Percentiles rank a stretch among this genome's conserved stretches.
Evolutionary conservation across 2,113 vertebrate species (phyloP).

Genomic region (Physeter macrocephalus): DNA sequence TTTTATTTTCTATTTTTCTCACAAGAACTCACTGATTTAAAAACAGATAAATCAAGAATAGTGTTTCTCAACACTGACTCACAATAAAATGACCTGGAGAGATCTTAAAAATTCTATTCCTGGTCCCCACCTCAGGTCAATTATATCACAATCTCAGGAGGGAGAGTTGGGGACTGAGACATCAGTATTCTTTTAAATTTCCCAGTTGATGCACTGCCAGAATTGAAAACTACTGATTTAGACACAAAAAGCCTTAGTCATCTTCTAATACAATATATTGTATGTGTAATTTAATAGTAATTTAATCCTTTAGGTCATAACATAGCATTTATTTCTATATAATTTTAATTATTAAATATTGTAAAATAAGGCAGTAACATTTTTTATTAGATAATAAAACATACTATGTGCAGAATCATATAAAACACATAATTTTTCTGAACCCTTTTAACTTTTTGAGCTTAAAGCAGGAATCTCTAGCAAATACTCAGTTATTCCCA

Average conservation of each 20-base stretch:
- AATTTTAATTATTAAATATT: background rate
- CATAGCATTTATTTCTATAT: background rate
- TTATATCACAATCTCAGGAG: background rate
- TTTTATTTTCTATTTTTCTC: background rate
- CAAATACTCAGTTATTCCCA: background rate
- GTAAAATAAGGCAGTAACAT: background rate
- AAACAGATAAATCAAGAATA: background rate
- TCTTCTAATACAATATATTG: background rate
- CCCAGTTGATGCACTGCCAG: background rate
- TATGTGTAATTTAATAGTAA: background rate
- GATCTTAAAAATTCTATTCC: background rate
- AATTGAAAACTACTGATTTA: background rate
- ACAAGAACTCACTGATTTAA: background rate
- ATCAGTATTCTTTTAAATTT: background rate
- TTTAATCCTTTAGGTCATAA: background rate
- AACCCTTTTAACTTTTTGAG: background rate
- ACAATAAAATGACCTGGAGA: background rate
- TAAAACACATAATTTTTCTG: background rate
- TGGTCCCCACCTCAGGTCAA: background rate
- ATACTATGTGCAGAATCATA: background rate
- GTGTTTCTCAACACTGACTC: background rate
- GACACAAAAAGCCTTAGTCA: background rate
- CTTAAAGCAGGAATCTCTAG: background rate
- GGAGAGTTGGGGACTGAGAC: background rate
- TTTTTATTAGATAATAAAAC: background rate